Base-by-base conservation (phyloP, 2,888 invertebrate genomes). In the Allygus modestus region DNA sequence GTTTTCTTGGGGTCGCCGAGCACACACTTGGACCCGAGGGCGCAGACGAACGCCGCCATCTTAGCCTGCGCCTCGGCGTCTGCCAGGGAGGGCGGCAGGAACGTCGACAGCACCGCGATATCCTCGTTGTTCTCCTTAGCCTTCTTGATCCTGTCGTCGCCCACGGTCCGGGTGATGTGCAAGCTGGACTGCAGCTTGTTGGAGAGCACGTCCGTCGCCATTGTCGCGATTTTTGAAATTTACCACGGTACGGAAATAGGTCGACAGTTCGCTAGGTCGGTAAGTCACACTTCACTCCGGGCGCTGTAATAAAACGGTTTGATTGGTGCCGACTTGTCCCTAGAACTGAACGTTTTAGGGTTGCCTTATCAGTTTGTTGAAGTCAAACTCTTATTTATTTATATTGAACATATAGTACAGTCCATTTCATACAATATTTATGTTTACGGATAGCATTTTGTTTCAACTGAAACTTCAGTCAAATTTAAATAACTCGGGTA, bases 61-160 rank as follows among this genome's bases (percentile, higher is more conserved):
- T 87, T 87, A 33, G 86, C 86, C 69, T 84, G 85, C 26, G 87
- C 82, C 83, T 84, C 83, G n/a, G 87, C 86, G 89, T 94, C 94
- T 89, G 94, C 94, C 85, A 93, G 93, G 88, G 93, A 93, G 51
- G 93, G 92, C 71, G 96, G 95, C 86, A 97, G 92, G 89, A 97
- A 95, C 94, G 96, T 96, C 87, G 96, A 96, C 88, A 97, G 92
- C 88, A 97, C 94, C 82, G 97, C 97, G 86, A 97, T 94, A 91
- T 97, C 97, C 91, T 97, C 97, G 91, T 96, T 96, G 89, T 94
- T 94, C 88, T 96, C 96, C 91, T 94, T 93, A 86, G 96, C 96
- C 89, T 94, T 93, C 88, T 94, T 93, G 89, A 96, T 96, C 90
- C 96, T 92, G 20, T 96, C 96, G 89, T 95, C 95, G n/a, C 96